A percentile compares a stretch with the other conserved stretches of the same genome.
Conservation (phyloP, 2,888 invertebrate genomes). For the Drosophila antonietae region DNA sequence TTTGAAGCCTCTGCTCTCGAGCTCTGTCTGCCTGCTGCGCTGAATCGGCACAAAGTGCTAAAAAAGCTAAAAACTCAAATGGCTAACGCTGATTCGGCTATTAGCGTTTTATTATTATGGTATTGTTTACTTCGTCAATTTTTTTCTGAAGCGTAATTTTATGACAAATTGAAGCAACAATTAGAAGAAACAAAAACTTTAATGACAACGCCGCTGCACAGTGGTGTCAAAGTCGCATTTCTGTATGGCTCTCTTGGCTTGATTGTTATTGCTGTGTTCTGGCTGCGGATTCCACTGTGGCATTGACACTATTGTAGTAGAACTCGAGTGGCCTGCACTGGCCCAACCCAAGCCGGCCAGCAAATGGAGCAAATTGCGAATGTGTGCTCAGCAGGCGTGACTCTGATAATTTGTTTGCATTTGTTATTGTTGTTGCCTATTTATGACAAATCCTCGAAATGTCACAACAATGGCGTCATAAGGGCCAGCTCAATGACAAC, state of each 20-base stretch:
- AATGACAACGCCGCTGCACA: slow-evolving; percentile 23
- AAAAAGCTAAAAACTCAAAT: slow-evolving; percentile 40
- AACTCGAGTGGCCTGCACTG: slow-evolving; percentile 4
- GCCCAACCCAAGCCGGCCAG: slow-evolving; percentile 25
- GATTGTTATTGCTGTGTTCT: neutral
- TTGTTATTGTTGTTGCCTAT: slow-evolving; percentile 25
- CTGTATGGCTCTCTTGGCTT: neutral
- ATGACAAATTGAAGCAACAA: slow-evolving; percentile 8
- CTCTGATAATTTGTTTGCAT: slow-evolving; percentile 64
- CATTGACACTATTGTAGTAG: slow-evolving; percentile 7
- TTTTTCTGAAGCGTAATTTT: slow-evolving; percentile 21
- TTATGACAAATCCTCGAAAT: slow-evolving; percentile 59
- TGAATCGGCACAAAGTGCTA: slow-evolving; percentile 56
- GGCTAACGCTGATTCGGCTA: slow-evolving; percentile 42
- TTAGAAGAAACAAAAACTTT: slow-evolving; percentile 21
- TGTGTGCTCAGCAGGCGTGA: slow-evolving; percentile 70
- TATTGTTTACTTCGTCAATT: neutral
- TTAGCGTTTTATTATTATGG: slow-evolving; percentile 32
- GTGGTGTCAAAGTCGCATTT: slow-evolving; percentile 4
- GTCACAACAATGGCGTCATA: slow-evolving; percentile 72
- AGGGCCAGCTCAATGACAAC: slow-evolving; percentile 25
- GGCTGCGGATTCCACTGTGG: neutral
- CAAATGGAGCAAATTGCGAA: slow-evolving; percentile 5
- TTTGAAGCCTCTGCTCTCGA: too few relatives aligned
- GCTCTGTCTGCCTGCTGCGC: neutral